A percentile compares a stretch with the other conserved stretches of the same genome.
These are phyloP conservation scores for Capreolus pygargus DNA, from an alignment of 2,113 vertebrate genomes.

Conservation along the genomic window DNA sequence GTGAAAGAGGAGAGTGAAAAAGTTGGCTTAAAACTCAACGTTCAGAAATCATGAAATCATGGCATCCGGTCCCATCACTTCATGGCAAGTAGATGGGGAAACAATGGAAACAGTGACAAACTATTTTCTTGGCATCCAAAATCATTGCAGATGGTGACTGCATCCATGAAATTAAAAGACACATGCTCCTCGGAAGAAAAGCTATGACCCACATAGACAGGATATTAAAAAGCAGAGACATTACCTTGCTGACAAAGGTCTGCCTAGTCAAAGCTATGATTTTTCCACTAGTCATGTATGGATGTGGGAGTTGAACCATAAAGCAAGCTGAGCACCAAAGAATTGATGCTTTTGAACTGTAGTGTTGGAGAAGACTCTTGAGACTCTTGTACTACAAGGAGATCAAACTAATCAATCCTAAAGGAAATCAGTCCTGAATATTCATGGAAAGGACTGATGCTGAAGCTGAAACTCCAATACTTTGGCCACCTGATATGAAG, in stretches of 20 bases:
- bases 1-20: background rate
- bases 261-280: background rate
- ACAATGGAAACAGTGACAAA: background rate
- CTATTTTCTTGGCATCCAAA: background rate
- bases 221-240: background rate
- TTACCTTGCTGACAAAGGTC: background rate
- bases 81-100: background rate
- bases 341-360: background rate
- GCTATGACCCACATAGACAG: background rate
- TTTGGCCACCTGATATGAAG: background rate
- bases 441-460: background rate
- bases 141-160: background rate
- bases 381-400: background rate
- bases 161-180: background rate
- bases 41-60: background rate
- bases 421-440: background rate
- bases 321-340: background rate
- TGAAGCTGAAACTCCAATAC: background rate
- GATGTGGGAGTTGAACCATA: background rate
- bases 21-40: background rate
- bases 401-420: background rate
- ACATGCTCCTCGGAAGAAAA: background rate
- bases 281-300: background rate
- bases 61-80: background rate
- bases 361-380: background rate